These are phyloP conservation scores for Lasioglossum marginatum DNA, from an alignment of 2,888 invertebrate species.

Conservation along the genomic window DNA sequence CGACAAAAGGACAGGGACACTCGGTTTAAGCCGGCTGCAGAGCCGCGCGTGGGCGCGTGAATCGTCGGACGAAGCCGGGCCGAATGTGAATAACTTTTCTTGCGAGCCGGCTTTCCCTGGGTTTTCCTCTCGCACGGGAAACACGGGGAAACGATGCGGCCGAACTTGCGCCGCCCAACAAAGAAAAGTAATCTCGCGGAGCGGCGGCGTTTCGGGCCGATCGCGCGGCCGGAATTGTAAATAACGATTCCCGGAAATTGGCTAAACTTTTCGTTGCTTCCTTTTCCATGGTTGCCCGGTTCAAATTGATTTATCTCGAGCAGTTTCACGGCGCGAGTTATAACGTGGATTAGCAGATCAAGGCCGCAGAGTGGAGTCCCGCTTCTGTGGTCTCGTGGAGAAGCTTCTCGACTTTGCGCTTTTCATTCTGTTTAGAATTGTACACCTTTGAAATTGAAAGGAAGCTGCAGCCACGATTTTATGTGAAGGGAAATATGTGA, in stretches of 20 bases:
- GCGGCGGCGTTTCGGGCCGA: constrained; percentile 17
- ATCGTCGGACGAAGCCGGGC: constrained; percentile 45
- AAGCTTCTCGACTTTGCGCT: not conserved
- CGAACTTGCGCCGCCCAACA: constrained; percentile 51
- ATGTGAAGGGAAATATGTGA: not conserved
- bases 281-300: not conserved
- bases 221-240: constrained; percentile 51
- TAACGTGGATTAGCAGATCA: constrained; percentile 16
- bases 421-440: not conserved
- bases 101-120: constrained; percentile 60
- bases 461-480: not conserved
- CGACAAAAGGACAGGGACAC: constrained; percentile 49
- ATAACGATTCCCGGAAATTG: constrained; percentile 59
- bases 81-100: constrained; percentile 65
- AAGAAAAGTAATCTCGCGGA: constrained; percentile 48
- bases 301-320: constrained; percentile 52
- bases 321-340: constrained; percentile 23
- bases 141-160: constrained; percentile 14
- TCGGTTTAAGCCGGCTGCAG: constrained; percentile 55
- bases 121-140: constrained; percentile 40
- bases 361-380: not conserved
- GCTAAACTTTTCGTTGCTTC: constrained; percentile 37
- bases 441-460: not conserved
- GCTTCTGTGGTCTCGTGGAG: not conserved
- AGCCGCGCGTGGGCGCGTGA: constrained; percentile 50